Evolutionary conservation across 2,797 vertebrate genomes (phyloP).

Genomic region (Spheniscus humboldti): DNA sequence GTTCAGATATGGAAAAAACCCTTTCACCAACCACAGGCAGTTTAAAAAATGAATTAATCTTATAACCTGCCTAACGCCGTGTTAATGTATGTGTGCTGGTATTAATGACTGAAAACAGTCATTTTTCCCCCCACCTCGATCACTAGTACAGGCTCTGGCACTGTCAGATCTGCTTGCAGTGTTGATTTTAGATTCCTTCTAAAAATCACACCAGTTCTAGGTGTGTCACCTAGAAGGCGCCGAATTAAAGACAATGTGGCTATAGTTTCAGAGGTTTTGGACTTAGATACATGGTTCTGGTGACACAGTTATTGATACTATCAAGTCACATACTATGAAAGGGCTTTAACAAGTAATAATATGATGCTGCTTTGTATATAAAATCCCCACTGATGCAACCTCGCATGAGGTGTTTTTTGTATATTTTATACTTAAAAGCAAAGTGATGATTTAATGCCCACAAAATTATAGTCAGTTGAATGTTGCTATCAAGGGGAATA

Average conservation of each 20-base stretch:
- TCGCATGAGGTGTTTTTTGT: rapidly evolving
- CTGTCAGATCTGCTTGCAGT: neutral
- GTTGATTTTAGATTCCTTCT: neutral
- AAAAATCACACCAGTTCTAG: neutral
- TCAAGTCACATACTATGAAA: rapidly evolving
- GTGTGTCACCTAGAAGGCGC: neutral
- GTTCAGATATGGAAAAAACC: neutral
- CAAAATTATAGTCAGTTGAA: neutral
- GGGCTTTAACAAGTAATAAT: too few relatives aligned
- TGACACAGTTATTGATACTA: neutral
- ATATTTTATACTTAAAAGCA: neutral
- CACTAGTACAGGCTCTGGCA: neutral
- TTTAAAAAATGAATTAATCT: neutral
- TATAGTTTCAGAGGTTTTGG: neutral
- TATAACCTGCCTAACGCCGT: neutral
- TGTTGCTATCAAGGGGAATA: neutral
- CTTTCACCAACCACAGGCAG: neutral
- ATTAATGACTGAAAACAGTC: neutral
- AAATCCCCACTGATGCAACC: neutral
- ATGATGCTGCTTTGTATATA: neutral
- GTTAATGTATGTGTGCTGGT: neutral
- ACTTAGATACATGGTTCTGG: neutral
- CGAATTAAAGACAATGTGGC: neutral
- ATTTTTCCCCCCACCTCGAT: neutral
- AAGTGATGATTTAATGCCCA: neutral